Conservation (phyloP, 1,140 invertebrate genomes). For the Ptiloglossa arizonensis region DNA sequence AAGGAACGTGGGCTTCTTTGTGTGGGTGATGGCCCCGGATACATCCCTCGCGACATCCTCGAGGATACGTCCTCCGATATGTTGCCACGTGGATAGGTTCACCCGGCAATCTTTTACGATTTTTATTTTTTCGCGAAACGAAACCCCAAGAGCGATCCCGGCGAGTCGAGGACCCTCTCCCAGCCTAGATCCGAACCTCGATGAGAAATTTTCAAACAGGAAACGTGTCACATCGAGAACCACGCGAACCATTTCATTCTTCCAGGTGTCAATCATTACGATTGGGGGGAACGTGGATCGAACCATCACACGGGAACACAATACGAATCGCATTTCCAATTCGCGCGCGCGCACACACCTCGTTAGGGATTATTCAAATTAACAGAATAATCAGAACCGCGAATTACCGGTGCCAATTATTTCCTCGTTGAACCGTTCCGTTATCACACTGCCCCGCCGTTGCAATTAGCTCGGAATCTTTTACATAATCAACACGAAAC, state of each 20-base stretch:
- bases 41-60: background rate
- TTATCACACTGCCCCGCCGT: background rate
- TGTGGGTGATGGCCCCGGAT: background rate
- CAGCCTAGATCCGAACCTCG: background rate
- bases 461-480: slow-evolving; percentile 15
- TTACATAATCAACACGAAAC: slow-evolving; percentile 13
- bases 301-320: no score
- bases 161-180: background rate
- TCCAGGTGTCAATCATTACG: no score
- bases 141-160: background rate
- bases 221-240: background rate
- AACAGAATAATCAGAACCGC: background rate
- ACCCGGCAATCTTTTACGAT: background rate
- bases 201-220: background rate
- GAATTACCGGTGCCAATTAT: background rate
- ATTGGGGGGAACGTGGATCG: no score
- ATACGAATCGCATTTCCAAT: background rate
- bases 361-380: background rate
- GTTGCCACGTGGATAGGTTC: background rate
- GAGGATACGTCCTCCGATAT: background rate
- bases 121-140: no score
- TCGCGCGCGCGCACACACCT: background rate
- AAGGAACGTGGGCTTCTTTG: background rate
- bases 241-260: no score
- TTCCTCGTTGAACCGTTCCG: background rate